Percentiles rank a stretch among this genome's conserved stretches.
These are phyloP conservation scores for Cephus runcator DNA, from an alignment of 2,888 invertebrate genomes.

Conservation along the genomic window DNA sequence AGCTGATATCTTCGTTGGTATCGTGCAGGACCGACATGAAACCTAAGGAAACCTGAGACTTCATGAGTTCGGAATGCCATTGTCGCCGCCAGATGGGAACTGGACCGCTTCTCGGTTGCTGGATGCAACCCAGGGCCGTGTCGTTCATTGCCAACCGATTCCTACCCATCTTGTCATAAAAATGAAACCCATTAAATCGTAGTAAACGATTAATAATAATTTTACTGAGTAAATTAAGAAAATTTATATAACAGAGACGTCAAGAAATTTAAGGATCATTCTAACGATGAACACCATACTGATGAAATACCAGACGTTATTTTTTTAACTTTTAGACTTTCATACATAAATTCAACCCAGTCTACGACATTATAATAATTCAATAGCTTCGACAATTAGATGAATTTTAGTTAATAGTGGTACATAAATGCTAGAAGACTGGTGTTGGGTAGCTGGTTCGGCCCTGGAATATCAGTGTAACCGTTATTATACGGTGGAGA, in stretches of 20 bases:
- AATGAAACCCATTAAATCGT: background rate
- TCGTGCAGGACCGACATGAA: background rate
- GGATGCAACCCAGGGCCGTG: background rate
- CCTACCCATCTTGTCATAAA: background rate
- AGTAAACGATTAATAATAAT: background rate
- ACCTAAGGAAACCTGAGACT: background rate
- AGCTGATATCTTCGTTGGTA: background rate
- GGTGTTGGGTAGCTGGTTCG: background rate
- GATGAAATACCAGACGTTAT: background rate
- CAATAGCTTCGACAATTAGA: background rate
- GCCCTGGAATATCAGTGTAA: background rate
- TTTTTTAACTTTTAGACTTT: background rate
- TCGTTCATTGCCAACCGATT: background rate
- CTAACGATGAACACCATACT: background rate
- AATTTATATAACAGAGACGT: background rate
- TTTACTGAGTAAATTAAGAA: background rate
- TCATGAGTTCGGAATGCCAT: background rate
- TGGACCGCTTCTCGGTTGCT: slow-evolving; percentile 2
- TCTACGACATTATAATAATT: background rate
- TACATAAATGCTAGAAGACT: background rate
- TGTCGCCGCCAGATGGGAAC: background rate
- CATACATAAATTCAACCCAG: background rate
- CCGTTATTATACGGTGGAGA: background rate
- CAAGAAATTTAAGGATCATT: background rate
- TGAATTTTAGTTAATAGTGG: background rate